Evolutionary conservation across 1,140 invertebrate species (phyloP).

Genomic region (Eueides isabella): DNA sequence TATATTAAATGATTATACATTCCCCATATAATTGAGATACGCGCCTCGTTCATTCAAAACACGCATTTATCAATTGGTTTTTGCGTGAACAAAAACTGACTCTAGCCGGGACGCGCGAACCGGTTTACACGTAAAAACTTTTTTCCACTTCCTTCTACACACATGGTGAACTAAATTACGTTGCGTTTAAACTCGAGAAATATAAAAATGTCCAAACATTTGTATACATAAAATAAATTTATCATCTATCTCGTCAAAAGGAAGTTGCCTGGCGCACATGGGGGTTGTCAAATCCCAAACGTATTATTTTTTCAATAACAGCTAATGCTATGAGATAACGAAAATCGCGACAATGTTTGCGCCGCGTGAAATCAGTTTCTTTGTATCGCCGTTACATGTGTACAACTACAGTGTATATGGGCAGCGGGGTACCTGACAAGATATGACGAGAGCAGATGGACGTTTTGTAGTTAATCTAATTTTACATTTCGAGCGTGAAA

Average conservation of each 20-base stretch:
- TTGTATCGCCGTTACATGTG: slow-evolving; percentile 65
- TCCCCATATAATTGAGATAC: slow-evolving; percentile 57
- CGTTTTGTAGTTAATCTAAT: slow-evolving; percentile 77
- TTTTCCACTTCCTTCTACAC: slow-evolving; percentile 78
- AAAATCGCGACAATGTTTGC: slow-evolving; percentile 76
- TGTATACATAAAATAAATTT: slow-evolving; percentile 82
- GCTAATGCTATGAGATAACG: slow-evolving; percentile 71
- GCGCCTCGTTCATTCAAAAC: slow-evolving; percentile 47
- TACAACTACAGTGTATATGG: slow-evolving; percentile 63
- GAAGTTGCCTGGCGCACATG: slow-evolving; percentile 77
- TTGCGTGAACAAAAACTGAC: slow-evolving; percentile 46
- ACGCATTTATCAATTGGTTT: slow-evolving; percentile 65
- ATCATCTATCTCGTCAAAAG: slow-evolving; percentile 76
- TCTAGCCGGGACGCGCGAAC: slow-evolving; percentile 53
- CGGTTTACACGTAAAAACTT: slow-evolving; percentile 74
- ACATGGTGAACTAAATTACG: slow-evolving; percentile 80
- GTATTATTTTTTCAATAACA: slow-evolving; percentile 79
- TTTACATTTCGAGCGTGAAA: slow-evolving; percentile 73
- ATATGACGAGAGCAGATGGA: slow-evolving; percentile 73
- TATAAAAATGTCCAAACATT: slow-evolving; percentile 82
- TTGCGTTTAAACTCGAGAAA: slow-evolving; percentile 77
- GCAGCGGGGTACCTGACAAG: slow-evolving; percentile 74
- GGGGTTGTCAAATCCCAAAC: slow-evolving; percentile 75
- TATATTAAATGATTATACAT: slow-evolving; percentile 37
- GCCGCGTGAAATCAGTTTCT: slow-evolving; percentile 78